A percentile compares a stretch with the other conserved stretches of the same genome.
phyloP scores from a whole-genome alignment of 2,113 vertebrate genomes.

The Bostrychus sinensis region DNA sequence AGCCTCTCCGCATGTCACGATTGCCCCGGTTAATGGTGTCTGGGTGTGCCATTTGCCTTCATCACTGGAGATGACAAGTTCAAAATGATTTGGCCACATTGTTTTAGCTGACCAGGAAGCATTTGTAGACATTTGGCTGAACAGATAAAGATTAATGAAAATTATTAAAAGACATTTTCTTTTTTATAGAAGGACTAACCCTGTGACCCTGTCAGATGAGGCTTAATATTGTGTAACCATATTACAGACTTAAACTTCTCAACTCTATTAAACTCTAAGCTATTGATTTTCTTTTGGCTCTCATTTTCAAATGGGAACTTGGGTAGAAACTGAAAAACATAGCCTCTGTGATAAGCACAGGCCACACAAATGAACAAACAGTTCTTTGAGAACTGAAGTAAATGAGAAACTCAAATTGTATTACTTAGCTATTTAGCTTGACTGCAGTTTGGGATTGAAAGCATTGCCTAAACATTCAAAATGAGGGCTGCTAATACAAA shows the following conservation, averaged over 20 bases:
- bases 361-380: slow-evolving; percentile 24
- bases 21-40: slow-evolving; percentile 31
- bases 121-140: slow-evolving; percentile 17
- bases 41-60: slow-evolving; percentile 47
- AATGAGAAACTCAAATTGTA: too few relatives aligned
- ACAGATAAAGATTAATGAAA: slow-evolving; percentile 29
- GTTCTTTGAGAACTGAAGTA: too few relatives aligned
- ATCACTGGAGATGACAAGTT: slow-evolving; percentile 41
- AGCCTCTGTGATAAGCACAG: slow-evolving; percentile 15
- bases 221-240: too few relatives aligned
- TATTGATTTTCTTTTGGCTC: too few relatives aligned
- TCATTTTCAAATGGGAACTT: background rate
- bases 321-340: slow-evolving; percentile 11
- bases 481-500: slow-evolving; percentile 3
- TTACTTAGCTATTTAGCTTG: slow-evolving; percentile 40
- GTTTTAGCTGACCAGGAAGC: slow-evolving; percentile 11
- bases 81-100: slow-evolving; percentile 23
- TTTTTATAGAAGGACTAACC: too few relatives aligned
- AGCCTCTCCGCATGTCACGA: slow-evolving; percentile 41
- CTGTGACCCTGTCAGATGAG: too few relatives aligned
- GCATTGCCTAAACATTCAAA: too few relatives aligned
- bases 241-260: too few relatives aligned
- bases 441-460: slow-evolving; percentile 6
- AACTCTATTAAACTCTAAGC: too few relatives aligned
- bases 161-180: background rate